phyloP scores from a whole-genome alignment of 2,888 invertebrate genomes.

The Parnassius glacialis region DNA sequence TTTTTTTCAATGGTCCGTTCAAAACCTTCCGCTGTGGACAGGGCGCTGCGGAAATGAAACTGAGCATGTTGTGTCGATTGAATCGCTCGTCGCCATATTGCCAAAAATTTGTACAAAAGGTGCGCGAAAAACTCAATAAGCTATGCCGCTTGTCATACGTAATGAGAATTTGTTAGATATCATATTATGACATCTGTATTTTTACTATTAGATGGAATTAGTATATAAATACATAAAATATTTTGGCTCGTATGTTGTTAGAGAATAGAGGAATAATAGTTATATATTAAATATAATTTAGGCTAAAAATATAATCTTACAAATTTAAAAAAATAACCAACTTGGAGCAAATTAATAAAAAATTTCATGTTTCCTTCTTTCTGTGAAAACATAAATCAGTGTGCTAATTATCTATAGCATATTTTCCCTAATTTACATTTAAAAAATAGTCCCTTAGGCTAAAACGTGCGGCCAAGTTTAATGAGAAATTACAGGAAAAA shows the following conservation, averaged over 20 bases:
- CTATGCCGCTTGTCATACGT: constrained; percentile 27
- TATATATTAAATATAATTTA: too few relatives aligned
- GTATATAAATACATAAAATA: too few relatives aligned
- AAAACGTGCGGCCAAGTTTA: constrained; percentile 62
- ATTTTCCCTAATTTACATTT: constrained; percentile 48
- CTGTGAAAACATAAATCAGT: constrained; percentile 38
- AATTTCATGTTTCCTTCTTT: constrained; percentile 23
- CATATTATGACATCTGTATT: too few relatives aligned
- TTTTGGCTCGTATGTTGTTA: too few relatives aligned
- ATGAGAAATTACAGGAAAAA: constrained; percentile 72
- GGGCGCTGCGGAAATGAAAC: constrained; percentile 70
- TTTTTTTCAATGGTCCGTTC: constrained; percentile 65
- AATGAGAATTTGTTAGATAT: neutral
- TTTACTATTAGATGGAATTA: too few relatives aligned
- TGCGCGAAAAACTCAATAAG: constrained; percentile 38
- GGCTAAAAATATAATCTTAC: too few relatives aligned
- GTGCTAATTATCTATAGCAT: constrained; percentile 42
- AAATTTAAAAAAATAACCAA: too few relatives aligned
- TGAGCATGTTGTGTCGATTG: constrained; percentile 62
- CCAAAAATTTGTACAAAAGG: constrained; percentile 39
- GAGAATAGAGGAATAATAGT: too few relatives aligned
- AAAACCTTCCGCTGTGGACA: constrained; percentile 58
- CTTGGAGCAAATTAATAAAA: neutral
- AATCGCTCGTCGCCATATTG: constrained; percentile 61
- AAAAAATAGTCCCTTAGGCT: constrained; percentile 45